phyloP scores from a whole-genome alignment of 2,797 vertebrate species.

The Agapornis canus region DNA sequence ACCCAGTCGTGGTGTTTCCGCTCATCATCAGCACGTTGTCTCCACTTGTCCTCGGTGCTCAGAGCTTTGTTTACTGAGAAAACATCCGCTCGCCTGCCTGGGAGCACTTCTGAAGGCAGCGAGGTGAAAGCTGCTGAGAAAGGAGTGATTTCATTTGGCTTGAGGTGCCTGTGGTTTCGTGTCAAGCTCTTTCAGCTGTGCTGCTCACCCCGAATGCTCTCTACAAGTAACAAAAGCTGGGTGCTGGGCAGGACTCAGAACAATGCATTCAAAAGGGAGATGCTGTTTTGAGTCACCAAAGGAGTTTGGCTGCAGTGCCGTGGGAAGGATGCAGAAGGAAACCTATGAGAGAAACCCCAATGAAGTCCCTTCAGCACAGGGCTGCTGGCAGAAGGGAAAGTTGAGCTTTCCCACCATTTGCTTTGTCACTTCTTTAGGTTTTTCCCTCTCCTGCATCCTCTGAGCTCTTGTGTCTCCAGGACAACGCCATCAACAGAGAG shows the following conservation, averaged over 20 bases:
- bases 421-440: not conserved
- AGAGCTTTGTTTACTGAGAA: slow-evolving; percentile 54
- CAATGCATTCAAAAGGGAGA: slow-evolving; percentile 2
- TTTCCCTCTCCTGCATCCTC: not conserved
- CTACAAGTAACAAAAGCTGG: not conserved
- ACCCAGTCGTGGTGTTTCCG: slow-evolving; percentile 36
- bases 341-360: slow-evolving; percentile 1
- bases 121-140: slow-evolving; percentile 54
- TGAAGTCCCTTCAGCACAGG: not conserved
- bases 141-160: not conserved
- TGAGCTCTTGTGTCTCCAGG: not conserved
- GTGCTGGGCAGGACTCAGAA: not conserved
- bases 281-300: slow-evolving; percentile 58
- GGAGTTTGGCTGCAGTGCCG: not conserved
- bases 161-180: not conserved
- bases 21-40: slow-evolving; percentile 62
- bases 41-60: not conserved
- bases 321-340: slow-evolving; percentile 3
- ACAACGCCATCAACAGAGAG: not conserved
- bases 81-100: slow-evolving; percentile 47
- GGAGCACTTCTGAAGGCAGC: slow-evolving; percentile 22
- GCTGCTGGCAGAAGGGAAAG: not conserved
- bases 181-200: not conserved
- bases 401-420: not conserved
- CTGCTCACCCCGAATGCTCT: not conserved